Evolutionary conservation across 2,888 invertebrate genomes (phyloP).

Genomic region (Cataglyphis livida): DNA sequence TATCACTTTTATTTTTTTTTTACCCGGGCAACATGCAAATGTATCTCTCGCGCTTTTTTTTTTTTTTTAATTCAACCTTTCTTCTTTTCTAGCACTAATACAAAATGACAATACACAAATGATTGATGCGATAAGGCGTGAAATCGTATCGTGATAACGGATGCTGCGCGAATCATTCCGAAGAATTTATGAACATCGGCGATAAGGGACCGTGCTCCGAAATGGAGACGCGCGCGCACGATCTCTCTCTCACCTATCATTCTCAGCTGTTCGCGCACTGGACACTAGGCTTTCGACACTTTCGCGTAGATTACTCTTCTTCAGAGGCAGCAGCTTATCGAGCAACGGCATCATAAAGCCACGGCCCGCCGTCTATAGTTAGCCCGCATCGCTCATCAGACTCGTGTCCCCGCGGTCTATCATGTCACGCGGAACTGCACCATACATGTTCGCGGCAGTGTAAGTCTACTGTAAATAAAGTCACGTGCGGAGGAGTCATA

Average conservation of each 20-base stretch:
- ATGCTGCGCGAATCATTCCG: not conserved
- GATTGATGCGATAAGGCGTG: not conserved
- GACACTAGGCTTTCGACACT: constrained; percentile 59
- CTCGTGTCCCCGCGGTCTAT: constrained; percentile 74
- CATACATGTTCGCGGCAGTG: constrained; percentile 79
- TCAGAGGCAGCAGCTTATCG: constrained; percentile 90
- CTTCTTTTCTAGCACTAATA: not conserved
- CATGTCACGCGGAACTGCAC: constrained; percentile 80
- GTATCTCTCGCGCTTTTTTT: no score
- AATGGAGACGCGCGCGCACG: constrained; percentile 29
- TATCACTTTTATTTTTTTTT: not conserved
- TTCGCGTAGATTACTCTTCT: constrained; percentile 85
- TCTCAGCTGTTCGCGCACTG: constrained; percentile 55
- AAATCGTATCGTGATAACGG: not conserved
- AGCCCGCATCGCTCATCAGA: constrained; percentile 76
- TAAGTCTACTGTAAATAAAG: constrained; percentile 85
- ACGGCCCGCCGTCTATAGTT: constrained; percentile 70
- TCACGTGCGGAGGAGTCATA: constrained; percentile 85
- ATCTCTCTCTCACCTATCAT: constrained; percentile 76
- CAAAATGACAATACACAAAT: not conserved
- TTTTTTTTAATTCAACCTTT: not conserved
- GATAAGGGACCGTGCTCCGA: constrained; percentile 3
- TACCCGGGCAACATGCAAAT: not conserved
- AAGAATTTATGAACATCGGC: not conserved
- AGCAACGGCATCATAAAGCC: constrained; percentile 90